A percentile compares a stretch with the other conserved stretches of the same genome.
phyloP scores from a whole-genome alignment of 2,113 vertebrate species.

The Acinonyx jubatus region DNA sequence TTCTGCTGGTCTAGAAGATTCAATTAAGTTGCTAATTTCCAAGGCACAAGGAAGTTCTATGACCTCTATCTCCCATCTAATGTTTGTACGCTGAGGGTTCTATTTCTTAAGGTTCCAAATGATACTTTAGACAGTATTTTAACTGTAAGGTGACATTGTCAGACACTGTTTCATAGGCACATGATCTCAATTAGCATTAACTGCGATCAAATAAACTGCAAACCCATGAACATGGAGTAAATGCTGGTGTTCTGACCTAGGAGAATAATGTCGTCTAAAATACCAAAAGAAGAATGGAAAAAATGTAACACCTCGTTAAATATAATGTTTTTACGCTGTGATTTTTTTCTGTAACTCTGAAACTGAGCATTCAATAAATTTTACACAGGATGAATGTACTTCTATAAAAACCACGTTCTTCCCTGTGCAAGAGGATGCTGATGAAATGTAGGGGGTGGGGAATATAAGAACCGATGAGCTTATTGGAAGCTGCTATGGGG shows the following conservation, averaged over 20 bases:
- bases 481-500: background rate
- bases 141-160: background rate
- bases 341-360: slow-evolving; percentile 38
- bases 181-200: background rate
- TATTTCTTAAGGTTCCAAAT: background rate
- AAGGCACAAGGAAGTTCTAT: background rate
- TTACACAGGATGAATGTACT: background rate
- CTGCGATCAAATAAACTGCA: background rate
- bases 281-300: slow-evolving; percentile 9
- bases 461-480: background rate
- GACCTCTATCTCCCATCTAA: background rate
- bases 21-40: background rate
- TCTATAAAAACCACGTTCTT: slow-evolving; percentile 27
- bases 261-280: background rate
- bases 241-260: background rate
- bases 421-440: background rate
- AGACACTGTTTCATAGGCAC: background rate
- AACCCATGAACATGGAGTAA: background rate
- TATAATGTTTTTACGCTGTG: background rate
- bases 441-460: background rate
- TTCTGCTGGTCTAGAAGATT: background rate
- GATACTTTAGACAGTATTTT: background rate
- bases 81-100: background rate
- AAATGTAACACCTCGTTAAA: slow-evolving; percentile 27
- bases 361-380: slow-evolving; percentile 22